These are phyloP conservation scores for Parnassius glacialis DNA, from an alignment of 2,888 invertebrate species.

Conservation along the genomic window DNA sequence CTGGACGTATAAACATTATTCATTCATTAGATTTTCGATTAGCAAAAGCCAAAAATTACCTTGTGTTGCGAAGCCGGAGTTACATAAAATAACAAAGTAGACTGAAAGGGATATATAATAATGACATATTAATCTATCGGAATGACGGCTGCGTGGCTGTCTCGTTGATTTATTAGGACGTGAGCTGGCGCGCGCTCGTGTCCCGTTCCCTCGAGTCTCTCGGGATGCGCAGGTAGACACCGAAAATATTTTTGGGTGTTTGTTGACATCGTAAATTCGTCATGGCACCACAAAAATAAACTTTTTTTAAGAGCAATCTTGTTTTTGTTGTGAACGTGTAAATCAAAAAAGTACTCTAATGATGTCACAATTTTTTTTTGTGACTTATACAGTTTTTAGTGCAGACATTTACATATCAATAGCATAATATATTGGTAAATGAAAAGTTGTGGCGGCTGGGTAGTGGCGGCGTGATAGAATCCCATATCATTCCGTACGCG, in stretches of 20 bases:
- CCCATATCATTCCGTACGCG: too few relatives aligned
- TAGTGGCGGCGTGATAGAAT: too few relatives aligned
- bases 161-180: conserved; percentile 67
- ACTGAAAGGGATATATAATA: conserved; percentile 20
- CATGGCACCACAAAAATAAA: conserved; percentile 48
- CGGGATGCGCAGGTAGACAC: conserved; percentile 51
- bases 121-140: conserved; percentile 44
- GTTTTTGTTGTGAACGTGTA: conserved; percentile 18
- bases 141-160: conserved; percentile 47
- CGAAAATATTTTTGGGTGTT: conserved; percentile 66
- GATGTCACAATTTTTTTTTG: too few relatives aligned
- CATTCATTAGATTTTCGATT: too few relatives aligned
- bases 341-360: neutral
- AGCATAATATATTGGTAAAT: too few relatives aligned
- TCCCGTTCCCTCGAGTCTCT: conserved; percentile 40
- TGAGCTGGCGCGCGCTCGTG: conserved; percentile 53
- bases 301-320: conserved; percentile 29
- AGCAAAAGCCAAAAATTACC: too few relatives aligned
- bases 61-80: conserved; percentile 19
- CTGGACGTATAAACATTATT: too few relatives aligned
- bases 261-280: conserved; percentile 67
- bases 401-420: too few relatives aligned
- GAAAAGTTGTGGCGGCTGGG: too few relatives aligned
- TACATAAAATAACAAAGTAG: conserved; percentile 6
- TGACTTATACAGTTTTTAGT: too few relatives aligned